These are phyloP conservation scores for Onchidella celtica DNA, from an alignment of 2,888 invertebrate species.

Conservation along the genomic window DNA sequence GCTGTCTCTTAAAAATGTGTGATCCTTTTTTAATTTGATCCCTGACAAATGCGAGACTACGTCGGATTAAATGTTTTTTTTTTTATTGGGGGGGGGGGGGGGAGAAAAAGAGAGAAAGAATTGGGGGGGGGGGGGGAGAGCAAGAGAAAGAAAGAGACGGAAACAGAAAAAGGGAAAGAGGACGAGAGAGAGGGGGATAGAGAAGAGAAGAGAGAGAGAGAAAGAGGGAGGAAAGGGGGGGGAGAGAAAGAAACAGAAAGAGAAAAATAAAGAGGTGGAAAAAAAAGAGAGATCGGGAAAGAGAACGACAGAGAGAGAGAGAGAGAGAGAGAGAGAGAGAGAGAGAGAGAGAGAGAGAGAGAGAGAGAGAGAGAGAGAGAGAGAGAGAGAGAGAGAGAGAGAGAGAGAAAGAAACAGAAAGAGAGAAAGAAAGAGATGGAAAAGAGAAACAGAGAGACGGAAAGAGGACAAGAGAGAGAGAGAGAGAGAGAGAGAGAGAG, in stretches of 20 bases:
- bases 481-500: conserved; percentile 17
- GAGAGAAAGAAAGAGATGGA: no score
- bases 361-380: conserved; percentile 27
- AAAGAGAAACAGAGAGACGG: no score
- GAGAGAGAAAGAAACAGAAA: no score
- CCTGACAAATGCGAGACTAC: no score
- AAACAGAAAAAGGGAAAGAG: not conserved
- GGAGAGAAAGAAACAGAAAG: conserved; percentile 31
- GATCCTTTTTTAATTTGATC: no score
- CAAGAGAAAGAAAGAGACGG: conserved; percentile 19
- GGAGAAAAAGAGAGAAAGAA: not conserved
- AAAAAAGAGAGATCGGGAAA: not conserved
- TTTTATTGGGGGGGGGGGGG: not conserved
- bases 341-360: conserved; percentile 33
- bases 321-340: conserved; percentile 6
- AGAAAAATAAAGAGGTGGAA: not conserved
- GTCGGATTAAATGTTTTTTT: no score
- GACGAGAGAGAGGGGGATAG: conserved; percentile 3
- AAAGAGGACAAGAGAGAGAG: no score
- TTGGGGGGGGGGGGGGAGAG: not conserved
- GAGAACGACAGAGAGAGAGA: not conserved
- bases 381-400: conserved; percentile 1
- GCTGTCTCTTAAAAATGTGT: no score
- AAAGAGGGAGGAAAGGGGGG: conserved; percentile 12
- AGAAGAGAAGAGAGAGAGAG: conserved; percentile 6